A percentile compares a stretch with the other conserved stretches of the same genome.
Evolutionary conservation across 2,113 vertebrate species (phyloP).

Genomic region (Microtus pennsylvanicus): DNA sequence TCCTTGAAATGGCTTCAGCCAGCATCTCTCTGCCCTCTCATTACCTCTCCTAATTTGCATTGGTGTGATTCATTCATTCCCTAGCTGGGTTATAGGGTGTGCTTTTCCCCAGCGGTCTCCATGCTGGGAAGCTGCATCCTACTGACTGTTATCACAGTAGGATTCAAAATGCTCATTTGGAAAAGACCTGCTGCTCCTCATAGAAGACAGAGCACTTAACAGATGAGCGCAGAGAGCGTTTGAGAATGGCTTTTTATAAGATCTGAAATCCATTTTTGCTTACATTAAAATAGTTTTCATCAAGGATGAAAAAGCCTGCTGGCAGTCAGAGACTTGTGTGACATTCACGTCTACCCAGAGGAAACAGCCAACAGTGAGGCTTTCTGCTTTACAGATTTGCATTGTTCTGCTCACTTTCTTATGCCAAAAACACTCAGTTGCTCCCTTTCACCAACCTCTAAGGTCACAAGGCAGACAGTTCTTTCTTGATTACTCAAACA

Average conservation of each 20-base stretch:
- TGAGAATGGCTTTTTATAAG: slow-evolving; percentile 10
- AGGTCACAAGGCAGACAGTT: slow-evolving; percentile 91
- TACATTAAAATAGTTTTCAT: slow-evolving; percentile 74
- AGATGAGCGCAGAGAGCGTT: slow-evolving; percentile 58
- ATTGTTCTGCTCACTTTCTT: slow-evolving; percentile 85
- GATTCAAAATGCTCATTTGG: slow-evolving; percentile 60
- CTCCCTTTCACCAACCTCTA: slow-evolving; percentile 88
- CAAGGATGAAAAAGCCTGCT: slow-evolving; percentile 57
- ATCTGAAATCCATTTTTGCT: slow-evolving; percentile 70
- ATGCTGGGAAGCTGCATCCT: slow-evolving; percentile 56
- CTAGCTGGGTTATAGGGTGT: slow-evolving; percentile 32
- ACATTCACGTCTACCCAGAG: slow-evolving; percentile 69
- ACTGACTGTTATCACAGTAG: slow-evolving; percentile 58
- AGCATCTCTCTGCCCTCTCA: slow-evolving; percentile 7
- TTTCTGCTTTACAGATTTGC: slow-evolving; percentile 84
- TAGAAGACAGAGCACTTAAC: slow-evolving; percentile 30
- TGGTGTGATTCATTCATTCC: slow-evolving; percentile 57
- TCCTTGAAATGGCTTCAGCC: slow-evolving; percentile 64
- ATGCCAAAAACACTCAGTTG: slow-evolving; percentile 88
- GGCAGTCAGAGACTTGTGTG: slow-evolving; percentile 69
- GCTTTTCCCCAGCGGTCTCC: neutral
- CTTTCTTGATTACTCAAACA: slow-evolving; percentile 91
- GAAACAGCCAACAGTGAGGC: slow-evolving; percentile 78
- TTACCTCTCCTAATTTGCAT: slow-evolving; percentile 73
- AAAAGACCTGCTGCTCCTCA: slow-evolving; percentile 50